A percentile compares a stretch with the other conserved stretches of the same genome.
These are phyloP conservation scores for Drosophila obscura DNA, from an alignment of 1,140 invertebrate species.

Conservation along the genomic window DNA sequence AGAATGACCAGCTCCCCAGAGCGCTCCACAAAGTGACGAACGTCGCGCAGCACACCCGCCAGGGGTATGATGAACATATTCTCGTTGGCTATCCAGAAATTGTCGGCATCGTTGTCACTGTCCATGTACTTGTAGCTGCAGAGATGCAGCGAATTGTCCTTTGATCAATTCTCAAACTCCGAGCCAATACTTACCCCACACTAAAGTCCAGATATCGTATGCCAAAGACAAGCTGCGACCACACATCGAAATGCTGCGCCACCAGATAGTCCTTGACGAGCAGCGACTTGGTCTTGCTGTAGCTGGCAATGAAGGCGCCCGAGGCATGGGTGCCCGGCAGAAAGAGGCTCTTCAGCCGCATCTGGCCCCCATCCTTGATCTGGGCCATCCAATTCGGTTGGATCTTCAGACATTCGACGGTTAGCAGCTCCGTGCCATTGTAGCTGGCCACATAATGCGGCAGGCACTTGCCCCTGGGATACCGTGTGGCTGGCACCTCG, in stretches of 20 bases:
- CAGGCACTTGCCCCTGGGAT: constrained; percentile 80
- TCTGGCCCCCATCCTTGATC: constrained; percentile 70
- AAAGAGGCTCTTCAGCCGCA: constrained; percentile 73
- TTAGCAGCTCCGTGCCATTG: constrained; percentile 84
- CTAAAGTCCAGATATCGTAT: constrained; percentile 92
- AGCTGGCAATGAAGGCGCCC: constrained; percentile 85
- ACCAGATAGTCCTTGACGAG: constrained; percentile 84
- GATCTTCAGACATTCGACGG: constrained; percentile 86
- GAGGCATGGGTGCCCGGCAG: constrained; percentile 87
- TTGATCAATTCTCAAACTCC: not conserved
- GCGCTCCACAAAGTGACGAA: constrained; percentile 85
- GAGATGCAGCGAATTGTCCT: not conserved
- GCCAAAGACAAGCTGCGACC: constrained; percentile 91
- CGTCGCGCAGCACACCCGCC: constrained; percentile 84
- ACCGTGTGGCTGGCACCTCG: constrained; percentile 54
- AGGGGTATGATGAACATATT: constrained; percentile 85
- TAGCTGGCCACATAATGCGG: constrained; percentile 85
- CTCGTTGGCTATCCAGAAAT: constrained; percentile 87
- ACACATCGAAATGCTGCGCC: constrained; percentile 90
- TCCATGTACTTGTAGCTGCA: constrained; percentile 53
- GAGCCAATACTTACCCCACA: constrained; percentile 85
- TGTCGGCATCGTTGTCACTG: constrained; percentile 46
- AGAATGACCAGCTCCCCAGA: constrained; percentile 86
- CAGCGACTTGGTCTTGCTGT: constrained; percentile 81
- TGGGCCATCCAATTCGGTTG: constrained; percentile 88